A percentile compares a stretch with the other conserved stretches of the same genome.
phyloP scores from a whole-genome alignment of 2,113 vertebrate genomes.

The Scalopus aquaticus region DNA sequence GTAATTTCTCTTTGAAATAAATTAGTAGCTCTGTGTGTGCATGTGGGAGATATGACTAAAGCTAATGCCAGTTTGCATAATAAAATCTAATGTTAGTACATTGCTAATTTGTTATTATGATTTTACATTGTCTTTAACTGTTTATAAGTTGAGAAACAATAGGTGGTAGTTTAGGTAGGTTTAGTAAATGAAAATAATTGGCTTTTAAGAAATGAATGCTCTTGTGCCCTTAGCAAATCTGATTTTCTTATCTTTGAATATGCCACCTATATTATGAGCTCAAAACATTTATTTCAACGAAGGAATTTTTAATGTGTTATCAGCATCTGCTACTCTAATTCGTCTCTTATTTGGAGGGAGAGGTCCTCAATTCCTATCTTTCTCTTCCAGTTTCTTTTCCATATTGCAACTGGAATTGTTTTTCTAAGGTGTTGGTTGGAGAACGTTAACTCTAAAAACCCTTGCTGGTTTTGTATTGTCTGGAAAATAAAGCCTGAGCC shows the following conservation, averaged over 20 bases:
- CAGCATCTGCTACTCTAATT: not conserved
- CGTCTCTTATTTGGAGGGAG: not conserved
- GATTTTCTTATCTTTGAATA: not conserved
- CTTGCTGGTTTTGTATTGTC: not conserved
- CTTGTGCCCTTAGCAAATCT: not conserved
- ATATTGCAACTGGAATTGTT: not conserved
- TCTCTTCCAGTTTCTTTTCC: not conserved
- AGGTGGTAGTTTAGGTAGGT: not conserved
- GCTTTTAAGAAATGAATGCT: not conserved
- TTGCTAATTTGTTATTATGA: not conserved
- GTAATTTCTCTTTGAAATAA: too few relatives aligned
- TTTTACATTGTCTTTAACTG: not conserved
- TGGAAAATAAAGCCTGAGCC: not conserved
- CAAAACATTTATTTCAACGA: not conserved
- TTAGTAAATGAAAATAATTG: not conserved
- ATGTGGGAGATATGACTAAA: too few relatives aligned
- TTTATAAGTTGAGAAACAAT: not conserved
- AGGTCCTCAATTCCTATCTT: not conserved
- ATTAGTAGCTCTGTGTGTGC: too few relatives aligned
- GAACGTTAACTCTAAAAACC: not conserved
- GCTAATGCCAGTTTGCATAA: too few relatives aligned
- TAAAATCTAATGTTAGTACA: too few relatives aligned
- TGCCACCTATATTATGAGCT: not conserved
- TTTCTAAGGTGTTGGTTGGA: constrained; percentile 11
- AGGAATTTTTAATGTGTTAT: not conserved